Evolutionary conservation across 2,888 invertebrate genomes (phyloP).

Genomic region (Coelopa pilipes): DNA sequence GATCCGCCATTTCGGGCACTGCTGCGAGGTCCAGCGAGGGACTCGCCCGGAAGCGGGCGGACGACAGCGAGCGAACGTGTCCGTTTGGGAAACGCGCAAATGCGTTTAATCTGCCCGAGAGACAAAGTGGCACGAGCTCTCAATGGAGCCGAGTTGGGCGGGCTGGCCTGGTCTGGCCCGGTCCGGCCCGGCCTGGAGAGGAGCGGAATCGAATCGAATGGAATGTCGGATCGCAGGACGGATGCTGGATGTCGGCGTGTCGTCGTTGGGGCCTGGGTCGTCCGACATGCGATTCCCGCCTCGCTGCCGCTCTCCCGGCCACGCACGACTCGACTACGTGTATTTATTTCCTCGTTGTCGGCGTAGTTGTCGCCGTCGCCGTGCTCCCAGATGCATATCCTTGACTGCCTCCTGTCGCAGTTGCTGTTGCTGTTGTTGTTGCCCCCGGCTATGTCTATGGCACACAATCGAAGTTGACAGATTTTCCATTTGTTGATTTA

Average conservation of each 20-base stretch:
- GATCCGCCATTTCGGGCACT: background rate
- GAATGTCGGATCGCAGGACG: conserved; percentile 10
- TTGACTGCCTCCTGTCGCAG: background rate
- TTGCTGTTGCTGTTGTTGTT: conserved; percentile 16
- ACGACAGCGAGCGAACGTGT: conserved; percentile 13
- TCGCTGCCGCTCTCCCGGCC: too few relatives aligned
- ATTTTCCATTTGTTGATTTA: conserved; percentile 32
- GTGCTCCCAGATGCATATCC: background rate
- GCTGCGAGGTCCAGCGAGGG: background rate
- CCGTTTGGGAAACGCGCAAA: conserved; percentile 51
- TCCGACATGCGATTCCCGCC: too few relatives aligned
- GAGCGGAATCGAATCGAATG: too few relatives aligned
- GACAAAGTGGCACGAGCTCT: conserved; percentile 63
- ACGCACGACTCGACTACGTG: conserved; percentile 21
- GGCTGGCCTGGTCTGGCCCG: conserved; percentile 1
- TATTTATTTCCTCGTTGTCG: conserved; percentile 17
- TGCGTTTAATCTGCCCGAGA: conserved; percentile 65
- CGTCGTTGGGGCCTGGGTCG: too few relatives aligned
- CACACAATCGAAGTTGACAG: conserved; percentile 22
- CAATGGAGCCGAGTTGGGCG: too few relatives aligned
- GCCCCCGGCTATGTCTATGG: background rate
- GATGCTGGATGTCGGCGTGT: background rate
- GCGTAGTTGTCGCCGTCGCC: conserved; percentile 13
- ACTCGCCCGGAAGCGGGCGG: background rate
- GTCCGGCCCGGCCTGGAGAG: conserved; percentile 8